phyloP scores from a whole-genome alignment of 2,113 vertebrate species.

The Murina feae region DNA sequence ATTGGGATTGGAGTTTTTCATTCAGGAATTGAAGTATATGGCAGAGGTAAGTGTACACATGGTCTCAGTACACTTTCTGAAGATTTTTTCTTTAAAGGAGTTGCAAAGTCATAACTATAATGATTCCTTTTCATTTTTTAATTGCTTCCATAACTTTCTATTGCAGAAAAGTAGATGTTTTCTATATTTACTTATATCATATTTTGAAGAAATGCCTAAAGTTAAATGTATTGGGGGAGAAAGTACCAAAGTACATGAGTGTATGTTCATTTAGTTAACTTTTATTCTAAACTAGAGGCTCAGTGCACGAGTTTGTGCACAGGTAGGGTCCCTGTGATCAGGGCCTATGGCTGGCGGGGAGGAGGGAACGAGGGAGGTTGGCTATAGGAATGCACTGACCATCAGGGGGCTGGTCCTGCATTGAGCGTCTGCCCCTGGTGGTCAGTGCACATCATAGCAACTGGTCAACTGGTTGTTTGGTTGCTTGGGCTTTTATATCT shows the following conservation, averaged over 20 bases:
- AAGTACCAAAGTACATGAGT: neutral
- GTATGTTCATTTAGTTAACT: neutral
- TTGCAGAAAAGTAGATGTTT: neutral
- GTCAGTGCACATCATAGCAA: too few species aligned
- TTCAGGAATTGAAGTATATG: constrained; percentile 98
- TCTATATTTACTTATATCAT: neutral
- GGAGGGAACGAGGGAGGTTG: too few species aligned
- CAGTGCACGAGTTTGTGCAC: too few species aligned
- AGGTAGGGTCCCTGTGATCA: too few species aligned
- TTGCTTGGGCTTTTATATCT: too few species aligned
- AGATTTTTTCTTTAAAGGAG: neutral
- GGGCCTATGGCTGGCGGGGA: too few species aligned
- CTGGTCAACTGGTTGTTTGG: too few species aligned
- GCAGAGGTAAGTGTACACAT: constrained; percentile 88
- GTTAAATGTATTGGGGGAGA: neutral
- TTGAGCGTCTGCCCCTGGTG: too few species aligned
- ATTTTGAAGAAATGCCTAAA: neutral
- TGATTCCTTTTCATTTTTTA: neutral
- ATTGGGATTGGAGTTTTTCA: constrained; percentile 99
- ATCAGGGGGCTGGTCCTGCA: too few species aligned
- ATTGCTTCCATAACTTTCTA: neutral
- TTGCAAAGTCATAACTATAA: neutral
- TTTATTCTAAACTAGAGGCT: neutral
- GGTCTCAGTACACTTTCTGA: neutral
- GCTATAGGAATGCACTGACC: too few species aligned